Base-by-base conservation (phyloP, 2,888 invertebrate genomes). In the Acanthacorydalis orientalis region DNA sequence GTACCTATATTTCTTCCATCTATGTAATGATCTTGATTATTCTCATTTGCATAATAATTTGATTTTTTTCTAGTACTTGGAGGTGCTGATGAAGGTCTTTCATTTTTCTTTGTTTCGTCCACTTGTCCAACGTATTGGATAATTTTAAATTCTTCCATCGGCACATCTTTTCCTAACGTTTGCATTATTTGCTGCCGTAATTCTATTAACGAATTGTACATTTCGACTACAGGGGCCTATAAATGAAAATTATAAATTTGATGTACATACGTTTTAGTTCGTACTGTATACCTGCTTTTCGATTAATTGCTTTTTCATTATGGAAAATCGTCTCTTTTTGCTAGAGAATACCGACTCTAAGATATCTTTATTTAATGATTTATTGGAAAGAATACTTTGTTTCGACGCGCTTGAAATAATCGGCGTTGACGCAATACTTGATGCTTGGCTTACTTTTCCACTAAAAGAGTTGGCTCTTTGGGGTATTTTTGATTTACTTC, bases 281-380 rank as follows among this genome's bases (percentile, higher is more conserved):
- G 2, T 23, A 23, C 2, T 37, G 10, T 14, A 7, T n/a, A 37
- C 37, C 37, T 64, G 64, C 48, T 60, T 64, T 6, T 57, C 59
- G 4, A 57, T 16, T 7, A 65, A 45, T 14, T 65, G 64, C 37
- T 60, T 59, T 23, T 59, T 60, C 43, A 64, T 47, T 38, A 52
- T 51, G 1, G 57, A 48, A 33, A 62, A 53, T n/a, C 59, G 55
- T 50, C 60, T 62, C 51, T 62, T 63, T 51, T 63, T 65, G 49
- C 57, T 58, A 12, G 59, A 48, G 50, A 64, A 65, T 50, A 64
- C 63, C 14, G 60, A 54, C 52, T 65, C 64, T 11, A 64, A 49
- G 8, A 58, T 57, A 46, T 59, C 58, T 46, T 56, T 58, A 51
- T 56, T 58, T 14, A 37, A 7, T 14, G 37, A 23, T 6, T 23